A percentile compares a stretch with the other conserved stretches of the same genome.
These are phyloP conservation scores for Pediacus dermestoides DNA, from an alignment of 2,888 invertebrate species.

Conservation along the genomic window DNA sequence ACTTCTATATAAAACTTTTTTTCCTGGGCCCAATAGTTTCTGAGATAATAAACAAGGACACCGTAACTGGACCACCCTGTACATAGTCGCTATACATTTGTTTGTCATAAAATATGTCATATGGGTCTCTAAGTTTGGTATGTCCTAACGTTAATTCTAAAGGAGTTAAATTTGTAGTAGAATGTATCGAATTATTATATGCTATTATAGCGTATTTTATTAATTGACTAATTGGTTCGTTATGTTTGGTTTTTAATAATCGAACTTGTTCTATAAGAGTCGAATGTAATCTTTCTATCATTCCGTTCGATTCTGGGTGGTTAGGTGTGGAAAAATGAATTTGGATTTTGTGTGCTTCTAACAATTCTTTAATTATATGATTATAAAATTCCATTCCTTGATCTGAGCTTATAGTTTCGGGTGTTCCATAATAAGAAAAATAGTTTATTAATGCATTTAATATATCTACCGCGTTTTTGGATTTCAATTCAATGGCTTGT, in stretches of 20 bases:
- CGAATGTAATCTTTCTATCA: constrained; percentile 5
- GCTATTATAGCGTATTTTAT: constrained; percentile 1
- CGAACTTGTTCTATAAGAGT: constrained; percentile 1
- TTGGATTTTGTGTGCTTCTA: constrained; percentile 1
- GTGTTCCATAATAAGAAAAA: constrained; percentile 5
- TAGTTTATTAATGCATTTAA: constrained; percentile 2
- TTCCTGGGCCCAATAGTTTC: no score
- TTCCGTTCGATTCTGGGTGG: constrained; percentile 2
- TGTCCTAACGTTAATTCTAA: constrained; percentile 7
- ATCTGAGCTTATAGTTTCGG: constrained; percentile 1
- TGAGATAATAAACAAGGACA: no score
- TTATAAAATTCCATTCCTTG: constrained; percentile 2
- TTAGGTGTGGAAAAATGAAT: constrained; percentile 5
- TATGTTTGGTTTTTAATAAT: neutral
- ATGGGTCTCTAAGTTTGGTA: neutral
- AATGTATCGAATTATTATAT: constrained; percentile 6
- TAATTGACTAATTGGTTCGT: neutral
- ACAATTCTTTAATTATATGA: constrained; percentile 1
- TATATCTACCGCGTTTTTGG: constrained; percentile 1
- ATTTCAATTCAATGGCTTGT: neutral
- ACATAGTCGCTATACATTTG: neutral
- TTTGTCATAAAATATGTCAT: neutral
- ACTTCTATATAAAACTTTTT: no score
- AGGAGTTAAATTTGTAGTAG: constrained; percentile 1
- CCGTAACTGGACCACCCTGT: no score